phyloP scores from a whole-genome alignment of 2,113 vertebrate genomes.

The Oryzias celebensis region DNA sequence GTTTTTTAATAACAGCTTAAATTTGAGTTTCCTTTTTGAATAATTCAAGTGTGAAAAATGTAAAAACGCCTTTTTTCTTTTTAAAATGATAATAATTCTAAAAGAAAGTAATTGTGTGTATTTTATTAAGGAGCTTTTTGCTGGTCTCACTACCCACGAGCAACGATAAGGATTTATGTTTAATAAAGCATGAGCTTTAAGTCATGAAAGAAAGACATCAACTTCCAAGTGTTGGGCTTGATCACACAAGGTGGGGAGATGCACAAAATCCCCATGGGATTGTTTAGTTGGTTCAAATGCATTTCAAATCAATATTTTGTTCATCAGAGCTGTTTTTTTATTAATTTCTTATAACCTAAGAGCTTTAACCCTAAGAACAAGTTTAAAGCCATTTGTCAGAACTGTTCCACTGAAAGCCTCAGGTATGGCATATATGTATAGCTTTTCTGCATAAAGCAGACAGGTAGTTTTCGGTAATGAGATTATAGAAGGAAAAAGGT shows the following conservation, averaged over 20 bases:
- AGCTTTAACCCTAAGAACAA: slow-evolving; percentile 21
- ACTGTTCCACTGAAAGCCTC: slow-evolving; percentile 19
- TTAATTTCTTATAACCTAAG: slow-evolving; percentile 11
- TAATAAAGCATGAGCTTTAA: too few relatives aligned
- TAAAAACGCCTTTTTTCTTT: too few relatives aligned
- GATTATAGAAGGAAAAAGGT: slow-evolving; percentile 35
- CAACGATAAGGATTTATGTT: too few relatives aligned
- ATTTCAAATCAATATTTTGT: slow-evolving; percentile 28
- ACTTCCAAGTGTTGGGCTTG: too few relatives aligned
- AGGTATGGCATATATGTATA: slow-evolving; percentile 1
- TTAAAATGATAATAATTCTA: too few relatives aligned
- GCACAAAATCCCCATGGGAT: neutral
- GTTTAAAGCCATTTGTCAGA: slow-evolving; percentile 32
- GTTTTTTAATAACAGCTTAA: too few relatives aligned
- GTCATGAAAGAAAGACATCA: too few relatives aligned
- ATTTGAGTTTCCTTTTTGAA: too few relatives aligned
- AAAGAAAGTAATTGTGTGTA: too few relatives aligned
- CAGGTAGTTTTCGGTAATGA: slow-evolving; percentile 32
- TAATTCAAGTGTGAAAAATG: too few relatives aligned
- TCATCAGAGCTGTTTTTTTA: slow-evolving; percentile 13
- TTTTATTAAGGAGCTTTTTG: too few relatives aligned
- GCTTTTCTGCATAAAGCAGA: slow-evolving; percentile 22
- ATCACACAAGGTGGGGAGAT: neutral
- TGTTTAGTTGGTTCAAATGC: slow-evolving; percentile 16
- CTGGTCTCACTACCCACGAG: too few relatives aligned